phyloP scores from a whole-genome alignment of 2,797 vertebrate species.

The Myotis myotis region DNA sequence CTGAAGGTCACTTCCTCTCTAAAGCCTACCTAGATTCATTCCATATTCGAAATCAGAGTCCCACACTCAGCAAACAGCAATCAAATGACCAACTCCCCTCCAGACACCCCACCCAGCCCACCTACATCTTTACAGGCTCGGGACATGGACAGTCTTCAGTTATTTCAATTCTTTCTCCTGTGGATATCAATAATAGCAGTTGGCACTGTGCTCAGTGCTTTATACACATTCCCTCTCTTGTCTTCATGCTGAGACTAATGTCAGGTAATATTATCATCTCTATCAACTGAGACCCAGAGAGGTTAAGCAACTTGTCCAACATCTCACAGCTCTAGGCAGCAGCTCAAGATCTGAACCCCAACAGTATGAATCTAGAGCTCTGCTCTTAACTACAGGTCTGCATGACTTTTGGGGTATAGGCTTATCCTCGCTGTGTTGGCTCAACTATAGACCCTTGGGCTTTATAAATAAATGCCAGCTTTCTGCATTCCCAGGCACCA shows the following conservation, averaged over 20 bases:
- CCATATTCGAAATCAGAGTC: background rate
- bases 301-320: background rate
- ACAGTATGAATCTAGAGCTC: background rate
- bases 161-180: background rate
- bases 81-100: background rate
- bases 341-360: background rate
- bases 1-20: background rate
- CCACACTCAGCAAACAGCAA: background rate
- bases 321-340: background rate
- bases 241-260: background rate
- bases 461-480: background rate
- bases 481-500: background rate
- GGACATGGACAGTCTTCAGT: background rate
- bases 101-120: background rate
- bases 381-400: background rate
- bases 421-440: background rate
- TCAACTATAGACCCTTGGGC: background rate
- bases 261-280: background rate
- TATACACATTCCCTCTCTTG: background rate
- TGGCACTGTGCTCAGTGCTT: background rate
- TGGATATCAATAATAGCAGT: background rate
- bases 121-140: background rate
- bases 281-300: background rate
- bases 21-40: background rate
- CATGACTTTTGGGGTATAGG: background rate